Evolutionary conservation across 2,113 vertebrate genomes (phyloP), one percentile per base, ranked within the genome.

Genomic region (Paedocypris sp.): DNA sequence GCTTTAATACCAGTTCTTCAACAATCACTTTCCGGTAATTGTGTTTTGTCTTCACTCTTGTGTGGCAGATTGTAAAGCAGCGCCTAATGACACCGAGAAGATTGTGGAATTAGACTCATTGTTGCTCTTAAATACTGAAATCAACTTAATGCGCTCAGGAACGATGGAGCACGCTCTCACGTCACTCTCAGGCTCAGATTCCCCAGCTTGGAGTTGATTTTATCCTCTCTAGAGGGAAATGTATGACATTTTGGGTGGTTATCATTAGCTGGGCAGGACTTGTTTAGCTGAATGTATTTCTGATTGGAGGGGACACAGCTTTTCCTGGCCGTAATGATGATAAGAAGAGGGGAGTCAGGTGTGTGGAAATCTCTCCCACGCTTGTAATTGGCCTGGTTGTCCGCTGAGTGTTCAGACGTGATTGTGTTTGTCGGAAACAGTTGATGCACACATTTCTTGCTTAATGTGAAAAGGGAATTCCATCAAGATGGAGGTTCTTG

Each of bases 51-150:
- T 60, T 61, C 50, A 6, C 38, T 61, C 25, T 35, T 47, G 41
- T 45, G 43, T 29, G 45, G 49, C 23, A 62, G 60, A 61, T 62
- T 61, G 65, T 54, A 62, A 26, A 61, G 58, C 57, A 31, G 50
- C 20, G 60, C 49, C 60, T 67, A 53, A 67, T 61, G 49, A 67
- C 58, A 62, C 50, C 26, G 31, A 53, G 51, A 64, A 41, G 39
- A 52, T 64, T 64, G 49, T 54, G 65, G 54, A 67, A 67, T 62
- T 67, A 67, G 58, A 4, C 33, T 67, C 58, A 67, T 67, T 67
- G 65, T 61, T 67, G 65, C 32, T 39, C 49, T 67, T 56, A 70
- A 54, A 49, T 52, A 51, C 59, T 46, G 49, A 61, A 67, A 66
- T 60, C 51, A 66, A 36, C 53, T 61, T 36, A 28, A 43, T 9